Evolutionary conservation across 92 coral and sea anemone genomes (phyloP).

Genomic region (Muricea muricata): DNA sequence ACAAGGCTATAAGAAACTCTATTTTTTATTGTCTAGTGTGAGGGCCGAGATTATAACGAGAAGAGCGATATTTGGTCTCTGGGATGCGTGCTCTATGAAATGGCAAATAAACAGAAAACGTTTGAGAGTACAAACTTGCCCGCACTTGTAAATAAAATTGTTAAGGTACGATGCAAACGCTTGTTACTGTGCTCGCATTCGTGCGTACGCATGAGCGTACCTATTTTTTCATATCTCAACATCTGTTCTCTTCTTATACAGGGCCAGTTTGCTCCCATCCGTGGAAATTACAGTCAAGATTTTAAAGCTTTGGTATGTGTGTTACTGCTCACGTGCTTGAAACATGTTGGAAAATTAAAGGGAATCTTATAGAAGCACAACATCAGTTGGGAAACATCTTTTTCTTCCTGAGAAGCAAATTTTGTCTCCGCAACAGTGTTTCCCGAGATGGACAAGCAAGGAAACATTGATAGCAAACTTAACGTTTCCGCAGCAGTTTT

Average conservation of each 20-base stretch:
- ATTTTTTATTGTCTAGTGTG: slow-evolving; percentile 70
- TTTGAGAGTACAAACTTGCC: slow-evolving; percentile 98
- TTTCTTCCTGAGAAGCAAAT: too few species aligned
- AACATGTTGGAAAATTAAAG: too few species aligned
- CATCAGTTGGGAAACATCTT: too few species aligned
- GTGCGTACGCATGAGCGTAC: too few species aligned
- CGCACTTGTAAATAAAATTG: slow-evolving; percentile 96
- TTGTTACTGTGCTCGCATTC: neutral
- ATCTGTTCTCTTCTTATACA: slow-evolving; percentile 18
- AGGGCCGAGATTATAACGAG: slow-evolving; percentile 95
- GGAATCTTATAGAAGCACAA: too few species aligned
- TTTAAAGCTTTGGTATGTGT: slow-evolving; percentile 82
- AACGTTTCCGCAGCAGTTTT: too few species aligned
- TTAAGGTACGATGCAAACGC: slow-evolving; percentile 76
- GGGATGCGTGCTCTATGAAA: slow-evolving; percentile 96
- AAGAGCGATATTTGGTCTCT: slow-evolving; percentile 98
- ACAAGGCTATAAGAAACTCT: too few species aligned
- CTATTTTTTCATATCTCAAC: neutral
- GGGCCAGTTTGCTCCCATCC: slow-evolving; percentile 99
- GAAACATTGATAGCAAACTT: too few species aligned
- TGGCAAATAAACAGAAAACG: slow-evolving; percentile 97
- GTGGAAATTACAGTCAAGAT: slow-evolving; percentile 93
- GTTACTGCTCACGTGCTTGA: too few species aligned
- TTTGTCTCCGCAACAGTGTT: too few species aligned
- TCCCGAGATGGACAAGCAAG: too few species aligned